Conservation (phyloP, 2,888 invertebrate genomes). For the Coleophora deauratella region DNA sequence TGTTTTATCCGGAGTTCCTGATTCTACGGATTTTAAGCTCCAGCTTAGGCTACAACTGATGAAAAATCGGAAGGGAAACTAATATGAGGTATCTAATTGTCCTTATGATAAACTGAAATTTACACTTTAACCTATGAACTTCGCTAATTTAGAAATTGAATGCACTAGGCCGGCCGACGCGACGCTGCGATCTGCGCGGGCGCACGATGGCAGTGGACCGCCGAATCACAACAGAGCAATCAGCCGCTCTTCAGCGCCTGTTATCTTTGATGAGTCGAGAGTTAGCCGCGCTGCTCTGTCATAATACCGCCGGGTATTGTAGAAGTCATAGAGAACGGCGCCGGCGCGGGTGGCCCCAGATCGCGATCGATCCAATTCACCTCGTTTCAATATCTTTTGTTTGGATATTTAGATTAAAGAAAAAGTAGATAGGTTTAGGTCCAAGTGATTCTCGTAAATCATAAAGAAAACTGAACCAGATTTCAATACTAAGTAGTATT, state of each 20-base stretch:
- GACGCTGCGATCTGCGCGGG: slow-evolving; percentile 26
- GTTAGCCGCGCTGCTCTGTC: slow-evolving; percentile 37
- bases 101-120: too few relatives aligned
- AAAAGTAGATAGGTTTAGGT: too few relatives aligned
- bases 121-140: slow-evolving; percentile 36
- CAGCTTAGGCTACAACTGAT: too few relatives aligned
- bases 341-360: slow-evolving; percentile 35
- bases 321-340: slow-evolving; percentile 12
- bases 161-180: too few relatives aligned
- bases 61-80: too few relatives aligned
- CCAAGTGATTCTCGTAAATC: too few relatives aligned
- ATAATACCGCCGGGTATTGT: slow-evolving; percentile 14
- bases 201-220: slow-evolving; percentile 33
- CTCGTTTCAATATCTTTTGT: background rate
- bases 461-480: too few relatives aligned
- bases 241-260: slow-evolving; percentile 50
- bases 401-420: background rate
- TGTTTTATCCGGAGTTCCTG: too few relatives aligned
- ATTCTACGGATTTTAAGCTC: too few relatives aligned
- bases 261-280: slow-evolving; percentile 58
- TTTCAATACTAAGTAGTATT: too few relatives aligned
- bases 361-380: too few relatives aligned
- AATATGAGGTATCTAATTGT: too few relatives aligned
- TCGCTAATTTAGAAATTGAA: slow-evolving; percentile 40
- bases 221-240: slow-evolving; percentile 49